Conservation (phyloP, 2,113 vertebrate species). For the Hippopotamus amphibius region DNA sequence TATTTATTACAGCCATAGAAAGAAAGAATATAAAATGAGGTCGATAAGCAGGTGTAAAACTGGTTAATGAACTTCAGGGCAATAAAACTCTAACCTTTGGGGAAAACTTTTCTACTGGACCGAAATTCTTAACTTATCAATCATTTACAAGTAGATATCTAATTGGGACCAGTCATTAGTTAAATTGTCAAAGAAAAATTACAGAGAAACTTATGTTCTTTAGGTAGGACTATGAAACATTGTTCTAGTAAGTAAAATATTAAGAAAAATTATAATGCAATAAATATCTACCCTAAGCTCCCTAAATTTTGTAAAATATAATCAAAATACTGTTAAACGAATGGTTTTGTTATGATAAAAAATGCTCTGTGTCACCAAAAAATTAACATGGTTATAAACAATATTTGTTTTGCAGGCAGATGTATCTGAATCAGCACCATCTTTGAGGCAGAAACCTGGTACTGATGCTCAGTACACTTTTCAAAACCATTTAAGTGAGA, state of each 20-base stretch:
- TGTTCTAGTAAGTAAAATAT: neutral
- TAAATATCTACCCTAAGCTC: neutral
- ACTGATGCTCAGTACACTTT: neutral
- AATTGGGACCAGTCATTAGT: neutral
- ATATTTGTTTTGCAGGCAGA: neutral
- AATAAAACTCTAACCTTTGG: neutral
- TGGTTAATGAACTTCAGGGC: neutral
- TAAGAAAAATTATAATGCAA: neutral
- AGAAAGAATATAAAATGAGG: neutral
- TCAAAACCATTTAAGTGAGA: neutral
- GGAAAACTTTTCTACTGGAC: neutral
- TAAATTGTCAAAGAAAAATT: neutral
- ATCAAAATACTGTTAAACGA: neutral
- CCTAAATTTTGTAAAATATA: constrained; percentile 3
- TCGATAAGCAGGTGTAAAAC: neutral
- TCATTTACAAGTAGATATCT: neutral
- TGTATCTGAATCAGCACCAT: neutral
- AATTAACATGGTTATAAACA: neutral
- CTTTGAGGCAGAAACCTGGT: neutral
- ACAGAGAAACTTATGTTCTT: neutral
- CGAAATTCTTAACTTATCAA: neutral
- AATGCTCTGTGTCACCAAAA: neutral
- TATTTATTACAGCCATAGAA: neutral
- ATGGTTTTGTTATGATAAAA: neutral
- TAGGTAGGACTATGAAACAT: neutral